Percentiles rank a stretch among this genome's conserved stretches.
Evolutionary conservation across 2,888 invertebrate species (phyloP).

Genomic region (Agapostemon virescens): DNA sequence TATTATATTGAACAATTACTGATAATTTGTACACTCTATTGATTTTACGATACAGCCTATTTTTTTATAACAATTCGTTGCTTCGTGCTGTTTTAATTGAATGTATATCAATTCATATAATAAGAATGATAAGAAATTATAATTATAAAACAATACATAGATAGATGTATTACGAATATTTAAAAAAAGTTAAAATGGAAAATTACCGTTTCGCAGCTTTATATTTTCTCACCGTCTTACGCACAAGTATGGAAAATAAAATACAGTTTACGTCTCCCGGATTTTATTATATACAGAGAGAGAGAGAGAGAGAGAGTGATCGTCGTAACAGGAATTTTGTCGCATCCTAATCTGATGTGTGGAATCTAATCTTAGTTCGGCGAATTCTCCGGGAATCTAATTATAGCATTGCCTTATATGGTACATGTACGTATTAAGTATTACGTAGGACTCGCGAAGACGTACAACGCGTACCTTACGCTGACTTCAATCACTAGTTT

Average conservation of each 20-base stretch:
- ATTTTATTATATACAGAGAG: conserved; percentile 20
- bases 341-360: conserved; percentile 63
- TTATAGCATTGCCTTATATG: conserved; percentile 72
- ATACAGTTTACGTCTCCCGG: conserved; percentile 24
- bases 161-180: neutral
- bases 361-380: conserved; percentile 65
- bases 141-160: neutral
- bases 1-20: no score
- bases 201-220: neutral
- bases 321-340: conserved; percentile 29
- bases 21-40: no score
- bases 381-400: conserved; percentile 64
- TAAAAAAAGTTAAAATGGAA: neutral
- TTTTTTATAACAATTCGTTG: no score
- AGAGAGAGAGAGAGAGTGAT: conserved; percentile 42
- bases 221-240: neutral
- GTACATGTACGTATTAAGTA: conserved; percentile 48
- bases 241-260: neutral
- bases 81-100: no score
- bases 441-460: conserved; percentile 45
- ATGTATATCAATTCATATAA: neutral
- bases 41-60: no score
- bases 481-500: conserved; percentile 71
- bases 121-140: neutral
- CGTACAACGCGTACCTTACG: conserved; percentile 49